A percentile compares a stretch with the other conserved stretches of the same genome.
Conservation (phyloP, 2,797 vertebrate genomes). For the Aplochiton taeniatus region DNA sequence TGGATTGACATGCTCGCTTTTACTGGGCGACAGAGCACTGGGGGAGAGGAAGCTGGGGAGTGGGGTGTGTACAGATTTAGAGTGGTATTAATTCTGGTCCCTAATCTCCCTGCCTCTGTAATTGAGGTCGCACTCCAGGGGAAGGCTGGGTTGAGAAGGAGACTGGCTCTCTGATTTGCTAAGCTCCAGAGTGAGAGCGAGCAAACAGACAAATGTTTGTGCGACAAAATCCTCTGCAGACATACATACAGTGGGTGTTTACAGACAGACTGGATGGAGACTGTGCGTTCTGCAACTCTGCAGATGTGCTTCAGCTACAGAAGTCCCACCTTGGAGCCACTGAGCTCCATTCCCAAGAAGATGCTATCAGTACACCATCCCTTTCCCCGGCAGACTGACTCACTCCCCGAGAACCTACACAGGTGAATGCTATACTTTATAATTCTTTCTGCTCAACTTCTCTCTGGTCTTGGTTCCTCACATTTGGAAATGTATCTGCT, state of each 20-base stretch:
- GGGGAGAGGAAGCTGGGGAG: conserved; percentile 25
- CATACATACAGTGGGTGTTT: conserved; percentile 38
- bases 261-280: conserved; percentile 33
- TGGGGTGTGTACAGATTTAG: conserved; percentile 67
- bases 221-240: conserved; percentile 39
- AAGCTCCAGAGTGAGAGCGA: conserved; percentile 51
- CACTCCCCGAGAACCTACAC: too few species aligned
- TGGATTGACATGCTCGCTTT: conserved; percentile 38
- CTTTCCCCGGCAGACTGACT: too few species aligned
- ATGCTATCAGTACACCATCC: too few species aligned
- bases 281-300: not conserved
- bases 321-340: too few species aligned
- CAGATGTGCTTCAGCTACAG: too few species aligned
- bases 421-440: too few species aligned
- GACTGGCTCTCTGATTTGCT: conserved; percentile 55
- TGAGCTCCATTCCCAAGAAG: too few species aligned
- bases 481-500: not conserved
- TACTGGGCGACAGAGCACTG: conserved; percentile 12
- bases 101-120: conserved; percentile 72
- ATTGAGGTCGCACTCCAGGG: conserved; percentile 74
- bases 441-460: conserved; percentile 19
- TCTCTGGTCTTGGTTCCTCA: conserved; percentile 13
- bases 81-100: conserved; percentile 72
- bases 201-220: conserved; percentile 43
- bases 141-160: conserved; percentile 60